Evolutionary conservation across 2,113 vertebrate species (phyloP).

Genomic region (Marmota monax): DNA sequence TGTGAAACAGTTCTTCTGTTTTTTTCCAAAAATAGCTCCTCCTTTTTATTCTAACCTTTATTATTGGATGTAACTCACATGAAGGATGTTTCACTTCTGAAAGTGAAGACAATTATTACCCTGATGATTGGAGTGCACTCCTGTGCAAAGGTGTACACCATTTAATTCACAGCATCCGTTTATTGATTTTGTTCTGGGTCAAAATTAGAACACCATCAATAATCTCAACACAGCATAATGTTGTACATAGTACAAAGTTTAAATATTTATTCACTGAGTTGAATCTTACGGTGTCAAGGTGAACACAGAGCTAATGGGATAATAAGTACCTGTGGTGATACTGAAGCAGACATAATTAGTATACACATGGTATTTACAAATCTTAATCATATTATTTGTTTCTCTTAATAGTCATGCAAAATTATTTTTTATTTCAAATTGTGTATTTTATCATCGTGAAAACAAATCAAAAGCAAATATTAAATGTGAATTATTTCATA

Average conservation of each 20-base stretch:
- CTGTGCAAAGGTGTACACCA: background rate
- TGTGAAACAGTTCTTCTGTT: background rate
- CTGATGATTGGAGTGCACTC: background rate
- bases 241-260: slow-evolving; percentile 52
- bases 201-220: slow-evolving; percentile 68
- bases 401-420: background rate
- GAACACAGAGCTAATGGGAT: slow-evolving; percentile 56
- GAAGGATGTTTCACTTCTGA: background rate
- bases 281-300: slow-evolving; percentile 29
- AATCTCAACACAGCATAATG: slow-evolving; percentile 37
- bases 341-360: background rate
- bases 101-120: slow-evolving; percentile 36
- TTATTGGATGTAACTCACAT: background rate
- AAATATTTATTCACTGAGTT: slow-evolving; percentile 69
- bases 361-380: background rate
- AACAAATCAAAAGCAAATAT: background rate
- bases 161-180: slow-evolving; percentile 43
- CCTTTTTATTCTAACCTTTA: background rate
- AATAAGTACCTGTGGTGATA: background rate
- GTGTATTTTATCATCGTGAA: background rate
- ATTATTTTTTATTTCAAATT: slow-evolving; percentile 44
- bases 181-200: slow-evolving; percentile 48
- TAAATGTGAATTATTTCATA: slow-evolving; percentile 4
- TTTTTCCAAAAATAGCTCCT: background rate
- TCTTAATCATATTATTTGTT: slow-evolving; percentile 18